Conservation (phyloP, 2,888 invertebrate genomes). For the Branchinecta sandiegonensis region DNA sequence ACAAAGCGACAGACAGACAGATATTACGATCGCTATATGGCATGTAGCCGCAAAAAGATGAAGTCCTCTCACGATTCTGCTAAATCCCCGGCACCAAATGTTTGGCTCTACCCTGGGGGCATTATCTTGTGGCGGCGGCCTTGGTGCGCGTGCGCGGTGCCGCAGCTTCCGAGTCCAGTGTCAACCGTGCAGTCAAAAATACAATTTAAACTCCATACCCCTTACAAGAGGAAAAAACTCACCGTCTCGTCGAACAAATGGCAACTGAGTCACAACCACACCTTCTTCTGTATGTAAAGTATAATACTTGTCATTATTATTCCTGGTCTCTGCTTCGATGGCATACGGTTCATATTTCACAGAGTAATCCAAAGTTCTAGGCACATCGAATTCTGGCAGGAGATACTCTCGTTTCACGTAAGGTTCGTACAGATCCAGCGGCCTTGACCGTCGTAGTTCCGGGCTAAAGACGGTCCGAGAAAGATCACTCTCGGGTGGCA, state of each 20-base stretch:
- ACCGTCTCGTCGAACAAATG: constrained; percentile 12
- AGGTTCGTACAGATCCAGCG: background rate
- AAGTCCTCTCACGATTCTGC: no score
- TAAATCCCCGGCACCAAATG: no score
- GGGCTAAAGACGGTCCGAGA: background rate
- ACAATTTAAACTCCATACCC: no score
- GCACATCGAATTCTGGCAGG: background rate
- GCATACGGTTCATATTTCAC: constrained; percentile 15
- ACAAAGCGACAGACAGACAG: no score
- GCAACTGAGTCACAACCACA: constrained; percentile 9
- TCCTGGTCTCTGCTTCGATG: background rate
- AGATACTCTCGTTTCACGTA: constrained; percentile 10
- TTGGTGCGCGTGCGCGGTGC: no score
- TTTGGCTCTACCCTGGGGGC: no score
- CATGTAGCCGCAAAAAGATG: no score
- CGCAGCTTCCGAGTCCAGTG: no score
- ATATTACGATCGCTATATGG: no score
- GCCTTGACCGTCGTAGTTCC: background rate
- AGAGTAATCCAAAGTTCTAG: constrained; percentile 2
- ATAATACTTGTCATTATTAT: constrained; percentile 4
- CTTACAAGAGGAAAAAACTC: background rate
- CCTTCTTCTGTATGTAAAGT: background rate
- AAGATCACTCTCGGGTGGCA: background rate
- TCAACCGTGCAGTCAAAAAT: no score
- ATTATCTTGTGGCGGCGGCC: no score